Base-by-base conservation (phyloP, 2,113 vertebrate genomes). In the Tiliqua scincoides region DNA sequence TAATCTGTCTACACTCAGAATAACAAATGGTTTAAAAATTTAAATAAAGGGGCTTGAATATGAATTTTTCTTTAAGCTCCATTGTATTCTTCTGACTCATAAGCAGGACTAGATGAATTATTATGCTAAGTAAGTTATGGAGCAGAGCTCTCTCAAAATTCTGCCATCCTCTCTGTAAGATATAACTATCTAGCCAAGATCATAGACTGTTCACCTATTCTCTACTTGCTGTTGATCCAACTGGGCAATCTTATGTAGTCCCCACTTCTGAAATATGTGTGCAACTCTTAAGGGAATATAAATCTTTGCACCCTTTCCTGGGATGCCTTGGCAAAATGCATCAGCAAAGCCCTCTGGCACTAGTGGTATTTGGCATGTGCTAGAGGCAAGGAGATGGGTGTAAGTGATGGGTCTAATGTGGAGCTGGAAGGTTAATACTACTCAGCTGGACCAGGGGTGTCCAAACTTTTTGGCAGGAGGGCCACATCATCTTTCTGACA, bases 1-100 rank as follows among this genome's bases (percentile, higher is more conserved):
- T 89, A 87, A 67, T 83, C 71, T 85, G 35, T 54, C 67, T 77
- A 76, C 6, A 21, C 84, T 74, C 70, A 59, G 40, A 37, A 3
- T 62, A 80, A 90, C 37, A 86, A 79, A 1, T 68, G 67, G 18
- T 20, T 87, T 77, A 90, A 85, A 92, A 93, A 84, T 80, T 25
- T 61, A 71, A 74, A 35, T 89, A 85, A 32, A 86, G 75, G 12
- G 43, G 48, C 67, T 32, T 77, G 70, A 8, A 9, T 18, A 37
- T 37, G 30, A 32, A 79, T 72, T 30, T 61, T 61, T n/a, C 27
- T 79, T 32, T 61, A 32, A 73, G 23, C 25, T 52, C 7, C 61
- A 9, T 48, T 48, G 14, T 71, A 54, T 72, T 80, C 37, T 65
- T 80, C 61, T 43, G 76, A 59, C 40, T 74, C 59, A 74, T 37